A percentile compares a stretch with the other conserved stretches of the same genome.
Conservation (phyloP, 2,113 vertebrate species). For the Meles meles region DNA sequence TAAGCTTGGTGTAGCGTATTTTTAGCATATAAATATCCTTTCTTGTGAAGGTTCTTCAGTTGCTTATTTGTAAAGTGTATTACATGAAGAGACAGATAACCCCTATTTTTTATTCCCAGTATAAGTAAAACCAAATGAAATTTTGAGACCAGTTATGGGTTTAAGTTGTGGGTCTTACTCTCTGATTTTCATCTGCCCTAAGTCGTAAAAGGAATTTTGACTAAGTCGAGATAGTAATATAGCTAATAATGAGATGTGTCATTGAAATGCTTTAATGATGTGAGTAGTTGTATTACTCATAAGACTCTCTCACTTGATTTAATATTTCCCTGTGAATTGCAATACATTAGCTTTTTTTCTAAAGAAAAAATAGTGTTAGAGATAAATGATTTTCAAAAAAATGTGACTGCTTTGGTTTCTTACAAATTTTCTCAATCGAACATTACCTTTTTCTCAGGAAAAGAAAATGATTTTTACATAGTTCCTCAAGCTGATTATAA, state of each 20-base stretch:
- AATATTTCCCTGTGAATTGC: neutral
- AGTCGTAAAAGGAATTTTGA: neutral
- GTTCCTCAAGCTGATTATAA: constrained; percentile 3
- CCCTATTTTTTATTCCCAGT: constrained; percentile 43
- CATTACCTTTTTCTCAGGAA: neutral
- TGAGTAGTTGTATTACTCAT: neutral
- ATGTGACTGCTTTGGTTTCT: neutral
- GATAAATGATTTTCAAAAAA: neutral
- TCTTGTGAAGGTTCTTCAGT: constrained; percentile 58
- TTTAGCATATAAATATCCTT: constrained; percentile 62
- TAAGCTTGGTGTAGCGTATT: constrained; percentile 33
- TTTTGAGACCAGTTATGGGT: neutral
- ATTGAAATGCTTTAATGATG: neutral
- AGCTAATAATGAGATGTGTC: constrained; percentile 2
- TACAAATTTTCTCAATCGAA: neutral
- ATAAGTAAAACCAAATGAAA: constrained; percentile 13
- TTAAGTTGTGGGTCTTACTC: neutral
- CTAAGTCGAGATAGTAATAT: neutral
- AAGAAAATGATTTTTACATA: neutral
- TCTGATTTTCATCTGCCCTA: neutral
- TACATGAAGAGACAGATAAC: constrained; percentile 63
- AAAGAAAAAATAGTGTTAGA: neutral
- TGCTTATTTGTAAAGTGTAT: constrained; percentile 57
- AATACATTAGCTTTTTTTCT: neutral
- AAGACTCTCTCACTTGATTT: neutral